Evolutionary conservation across 2,888 invertebrate genomes (phyloP), one percentile per base, ranked within the genome.

Genomic region (Synanthedon formicaeformis): DNA sequence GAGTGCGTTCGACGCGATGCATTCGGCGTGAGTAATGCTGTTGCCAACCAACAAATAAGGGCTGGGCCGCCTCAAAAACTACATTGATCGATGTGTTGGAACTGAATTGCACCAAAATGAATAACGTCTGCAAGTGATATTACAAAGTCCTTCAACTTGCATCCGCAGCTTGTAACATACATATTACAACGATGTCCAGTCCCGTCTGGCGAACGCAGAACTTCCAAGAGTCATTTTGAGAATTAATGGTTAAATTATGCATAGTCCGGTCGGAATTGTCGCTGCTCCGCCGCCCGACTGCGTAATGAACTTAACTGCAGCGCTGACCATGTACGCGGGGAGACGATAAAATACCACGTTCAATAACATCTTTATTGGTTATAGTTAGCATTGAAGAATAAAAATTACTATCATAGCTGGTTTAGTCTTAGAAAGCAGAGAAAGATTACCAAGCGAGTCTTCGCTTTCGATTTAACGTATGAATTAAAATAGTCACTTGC

Each of bases 211-310:
- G 64, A 67, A 67, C 68, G 60, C 65, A 81, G 78, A 77, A 81
- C 75, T 81, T 79, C 73, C 71, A 78, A 77, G 78, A 79, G 80
- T 78, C 71, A 81, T 84, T 85, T 81, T 66, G 74, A 76, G 74
- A 80, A 84, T 84, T 84, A 84, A 84, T 85, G 79, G 78, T 58
- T 77, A 75, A 81, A 83, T 86, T 85, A 85, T 85, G 79, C 81
- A 84, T 78, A 80, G 78, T 71, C 71, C 74, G 76, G 71, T 81
- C 78, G 78, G 75, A 81, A 82, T 80, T 77, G 84, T 79, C 76
- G 79, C 68, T 66, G 70, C 65, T 71, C 66, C 72, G 75, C 73
- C 71, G 70, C 63, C 70, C 66, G 79, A 78, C 75, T 81, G 70
- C 75, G 74, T 77, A 81, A 84, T 83, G 80, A 73, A 78, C 69